Conservation (phyloP, 2,888 invertebrate genomes). For the Panorpa germanica region DNA sequence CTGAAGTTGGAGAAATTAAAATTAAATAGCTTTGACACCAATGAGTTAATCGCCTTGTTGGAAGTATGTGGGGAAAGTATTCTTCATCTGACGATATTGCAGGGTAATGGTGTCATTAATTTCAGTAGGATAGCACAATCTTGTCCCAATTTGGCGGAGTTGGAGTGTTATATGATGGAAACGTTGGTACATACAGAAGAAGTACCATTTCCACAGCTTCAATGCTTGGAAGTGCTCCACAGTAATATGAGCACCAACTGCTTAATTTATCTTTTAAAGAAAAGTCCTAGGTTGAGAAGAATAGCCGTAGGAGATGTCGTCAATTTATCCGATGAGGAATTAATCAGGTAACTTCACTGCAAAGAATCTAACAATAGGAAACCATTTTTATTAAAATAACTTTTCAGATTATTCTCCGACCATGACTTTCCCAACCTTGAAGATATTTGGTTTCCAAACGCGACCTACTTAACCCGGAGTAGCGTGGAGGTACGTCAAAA, state of each 20-base stretch:
- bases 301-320: constrained; percentile 45
- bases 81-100: constrained; percentile 35
- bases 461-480: constrained; percentile 37
- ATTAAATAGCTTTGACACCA: constrained; percentile 38
- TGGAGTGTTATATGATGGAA: constrained; percentile 48
- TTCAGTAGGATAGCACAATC: constrained; percentile 35
- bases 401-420: constrained; percentile 40
- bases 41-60: constrained; percentile 36
- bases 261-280: constrained; percentile 39
- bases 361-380: background rate
- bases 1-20: constrained; percentile 31
- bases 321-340: constrained; percentile 44
- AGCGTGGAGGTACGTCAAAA: constrained; percentile 30
- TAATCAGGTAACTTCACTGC: constrained; percentile 27
- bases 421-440: constrained; percentile 41
- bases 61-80: constrained; percentile 33
- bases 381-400: constrained; percentile 6
- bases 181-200: constrained; percentile 34
- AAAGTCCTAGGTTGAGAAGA: constrained; percentile 35
- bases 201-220: constrained; percentile 36
- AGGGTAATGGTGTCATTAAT: constrained; percentile 34
- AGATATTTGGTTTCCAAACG: constrained; percentile 49
- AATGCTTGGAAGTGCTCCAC: constrained; percentile 45
- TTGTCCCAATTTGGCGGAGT: constrained; percentile 35
- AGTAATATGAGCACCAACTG: constrained; percentile 36